Conservation (phyloP, 2,888 invertebrate genomes). For the Trypoxylon attenuatum region DNA sequence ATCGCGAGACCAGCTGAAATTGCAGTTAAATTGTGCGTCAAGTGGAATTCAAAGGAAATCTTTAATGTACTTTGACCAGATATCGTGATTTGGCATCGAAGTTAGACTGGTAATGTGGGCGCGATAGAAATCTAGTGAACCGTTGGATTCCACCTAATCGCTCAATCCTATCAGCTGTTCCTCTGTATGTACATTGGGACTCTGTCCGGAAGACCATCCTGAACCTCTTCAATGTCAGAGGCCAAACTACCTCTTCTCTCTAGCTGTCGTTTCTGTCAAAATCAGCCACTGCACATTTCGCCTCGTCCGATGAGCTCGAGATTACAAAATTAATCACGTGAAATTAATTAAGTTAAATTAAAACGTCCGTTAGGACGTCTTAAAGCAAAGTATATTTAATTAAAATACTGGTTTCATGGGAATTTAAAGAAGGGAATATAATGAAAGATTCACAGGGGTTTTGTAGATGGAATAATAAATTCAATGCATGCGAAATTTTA, state of each 20-base stretch:
- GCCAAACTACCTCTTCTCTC: constrained; percentile 49
- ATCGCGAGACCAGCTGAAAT: too few relatives aligned
- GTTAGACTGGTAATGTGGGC: constrained; percentile 21
- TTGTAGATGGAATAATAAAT: too few relatives aligned
- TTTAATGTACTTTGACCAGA: constrained; percentile 5
- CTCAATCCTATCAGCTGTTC: constrained; percentile 40
- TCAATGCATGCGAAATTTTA: too few relatives aligned
- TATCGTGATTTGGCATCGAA: constrained; percentile 36
- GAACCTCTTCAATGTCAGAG: constrained; percentile 38
- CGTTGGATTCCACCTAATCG: constrained; percentile 56
- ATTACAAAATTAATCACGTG: too few relatives aligned
- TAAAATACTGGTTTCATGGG: too few relatives aligned
- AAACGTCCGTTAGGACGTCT: too few relatives aligned
- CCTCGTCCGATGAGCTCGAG: too few relatives aligned
- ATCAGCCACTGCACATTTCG: constrained; percentile 2
- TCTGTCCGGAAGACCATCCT: constrained; percentile 26
- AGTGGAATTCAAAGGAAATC: constrained; percentile 12
- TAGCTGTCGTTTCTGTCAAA: constrained; percentile 12
- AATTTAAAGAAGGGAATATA: too few relatives aligned
- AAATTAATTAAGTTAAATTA: too few relatives aligned
- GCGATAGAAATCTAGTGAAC: constrained; percentile 50
- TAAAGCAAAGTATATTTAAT: too few relatives aligned
- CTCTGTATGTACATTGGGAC: constrained; percentile 31
- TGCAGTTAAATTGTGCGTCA: constrained; percentile 17
- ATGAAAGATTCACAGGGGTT: too few relatives aligned